These are phyloP conservation scores for Carlito syrichta DNA, from an alignment of 2,113 vertebrate genomes.

Conservation along the genomic window DNA sequence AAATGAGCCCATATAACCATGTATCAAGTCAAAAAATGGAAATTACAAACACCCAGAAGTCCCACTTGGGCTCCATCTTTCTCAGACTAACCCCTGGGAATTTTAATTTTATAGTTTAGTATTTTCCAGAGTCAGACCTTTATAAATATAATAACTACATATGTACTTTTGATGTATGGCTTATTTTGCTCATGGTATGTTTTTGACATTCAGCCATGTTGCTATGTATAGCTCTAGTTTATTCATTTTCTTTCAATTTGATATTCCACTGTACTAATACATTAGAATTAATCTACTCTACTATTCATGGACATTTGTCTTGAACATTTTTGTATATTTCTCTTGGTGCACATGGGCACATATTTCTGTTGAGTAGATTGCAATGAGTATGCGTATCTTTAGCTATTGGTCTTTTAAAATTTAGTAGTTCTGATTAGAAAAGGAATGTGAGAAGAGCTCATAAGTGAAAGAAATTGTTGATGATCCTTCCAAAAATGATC, in stretches of 20 bases:
- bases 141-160: neutral
- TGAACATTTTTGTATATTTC: too few relatives aligned
- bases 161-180: neutral
- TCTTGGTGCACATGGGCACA: too few relatives aligned
- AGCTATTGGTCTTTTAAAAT: too few relatives aligned
- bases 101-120: neutral
- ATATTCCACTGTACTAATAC: too few relatives aligned
- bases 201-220: neutral
- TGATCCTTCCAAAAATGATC: too few relatives aligned
- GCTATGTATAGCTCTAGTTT: neutral
- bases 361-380: too few relatives aligned
- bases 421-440: too few relatives aligned
- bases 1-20: neutral
- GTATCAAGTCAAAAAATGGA: neutral
- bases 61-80: too few relatives aligned
- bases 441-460: too few relatives aligned
- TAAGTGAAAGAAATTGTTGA: too few relatives aligned
- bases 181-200: neutral
- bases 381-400: too few relatives aligned
- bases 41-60: neutral
- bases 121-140: neutral
- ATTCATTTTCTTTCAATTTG: neutral
- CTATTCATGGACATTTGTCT: too few relatives aligned
- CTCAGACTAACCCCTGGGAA: neutral
- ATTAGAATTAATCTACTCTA: neutral